Evolutionary conservation across 2,888 invertebrate genomes (phyloP), one percentile per base, ranked within the genome.

Genomic region (Isotomurus palustris): DNA sequence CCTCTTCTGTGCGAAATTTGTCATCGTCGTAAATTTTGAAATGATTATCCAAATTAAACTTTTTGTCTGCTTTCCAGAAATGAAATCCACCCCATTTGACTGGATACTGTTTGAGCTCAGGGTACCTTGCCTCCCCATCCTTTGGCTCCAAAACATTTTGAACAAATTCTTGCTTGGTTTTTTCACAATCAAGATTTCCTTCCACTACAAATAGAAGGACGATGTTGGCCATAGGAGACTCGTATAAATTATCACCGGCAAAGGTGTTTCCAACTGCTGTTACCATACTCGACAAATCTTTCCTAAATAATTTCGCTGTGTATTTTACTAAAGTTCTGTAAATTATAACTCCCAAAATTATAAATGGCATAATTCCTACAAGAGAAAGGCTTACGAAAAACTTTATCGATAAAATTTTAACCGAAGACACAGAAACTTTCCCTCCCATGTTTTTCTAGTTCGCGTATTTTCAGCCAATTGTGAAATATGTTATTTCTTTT

Each of bases 51-150:
- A 57, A n/a, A 28, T 57, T 38, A 22, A 57, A 57, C 1, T 25
- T 38, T 4, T 36, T 27, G 35, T 57, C 57, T 2, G 28, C 28
- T 57, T 52, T 57, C 57, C 57, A 57, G 25, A 57, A 57, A 36
- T 57, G 52, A 40, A 43, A 57, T 1, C 57, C 57, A 29, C 36
- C 27, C 47, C 47, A 52, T 40, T 21, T 21, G 17, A 29, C 17
- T 14, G 38, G 29, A 28, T 57, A 52, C 28, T 57, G 52, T n/a
- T 27, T 44, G 12, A 57, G 38, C 24, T 57, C 57, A 12, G 52
- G 52, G 28, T 47, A 36, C 17, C 22, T 41, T 3, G 52, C 14
- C n/a, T 41, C 25, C n/a, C 32, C 35, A 14, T 49, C 24, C 40
- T 44, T 47, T 3, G 51, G 53, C 8, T 58, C 41, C 1, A 62